These are phyloP conservation scores for Chelonoidis abingdonii DNA, from an alignment of 2,113 vertebrate species.

Conservation along the genomic window DNA sequence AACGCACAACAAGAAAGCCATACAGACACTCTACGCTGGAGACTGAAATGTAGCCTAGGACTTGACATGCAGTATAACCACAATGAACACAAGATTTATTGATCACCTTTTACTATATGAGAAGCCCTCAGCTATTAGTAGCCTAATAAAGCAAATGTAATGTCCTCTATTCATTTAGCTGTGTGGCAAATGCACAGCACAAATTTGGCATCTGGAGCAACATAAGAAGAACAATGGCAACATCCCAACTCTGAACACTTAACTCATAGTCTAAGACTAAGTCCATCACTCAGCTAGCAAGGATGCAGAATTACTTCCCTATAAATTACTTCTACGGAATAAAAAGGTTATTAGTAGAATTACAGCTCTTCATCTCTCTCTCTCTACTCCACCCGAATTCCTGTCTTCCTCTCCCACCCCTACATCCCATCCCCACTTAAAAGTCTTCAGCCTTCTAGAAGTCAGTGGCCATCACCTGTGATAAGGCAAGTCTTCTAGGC, in stretches of 20 bases:
- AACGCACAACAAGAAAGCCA: constrained; percentile 41
- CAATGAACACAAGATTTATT: constrained; percentile 60
- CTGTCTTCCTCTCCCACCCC: neutral
- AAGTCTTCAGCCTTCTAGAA: neutral
- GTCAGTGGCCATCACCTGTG: neutral
- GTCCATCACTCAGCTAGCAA: constrained; percentile 32
- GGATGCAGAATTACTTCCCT: neutral
- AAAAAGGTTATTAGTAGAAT: constrained; percentile 25
- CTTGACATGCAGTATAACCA: constrained; percentile 57
- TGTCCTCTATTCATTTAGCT: constrained; percentile 55
- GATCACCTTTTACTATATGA: constrained; percentile 35
- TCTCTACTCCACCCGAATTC: neutral
- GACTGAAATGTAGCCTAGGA: constrained; percentile 33
- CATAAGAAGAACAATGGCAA: constrained; percentile 1
- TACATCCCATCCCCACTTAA: neutral
- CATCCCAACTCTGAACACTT: neutral
- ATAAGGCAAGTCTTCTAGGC: neutral
- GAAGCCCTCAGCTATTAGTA: constrained; percentile 27
- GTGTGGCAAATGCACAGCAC: constrained; percentile 58
- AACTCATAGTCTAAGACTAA: constrained; percentile 19
- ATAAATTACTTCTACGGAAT: constrained; percentile 27
- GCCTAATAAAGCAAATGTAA: constrained; percentile 62
- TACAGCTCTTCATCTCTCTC: neutral
- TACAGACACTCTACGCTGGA: neutral
- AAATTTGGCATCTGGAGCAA: constrained; percentile 32